Evolutionary conservation across 2,113 vertebrate genomes (phyloP), one percentile per base, ranked within the genome.

Genomic region (Hassar affinis): DNA sequence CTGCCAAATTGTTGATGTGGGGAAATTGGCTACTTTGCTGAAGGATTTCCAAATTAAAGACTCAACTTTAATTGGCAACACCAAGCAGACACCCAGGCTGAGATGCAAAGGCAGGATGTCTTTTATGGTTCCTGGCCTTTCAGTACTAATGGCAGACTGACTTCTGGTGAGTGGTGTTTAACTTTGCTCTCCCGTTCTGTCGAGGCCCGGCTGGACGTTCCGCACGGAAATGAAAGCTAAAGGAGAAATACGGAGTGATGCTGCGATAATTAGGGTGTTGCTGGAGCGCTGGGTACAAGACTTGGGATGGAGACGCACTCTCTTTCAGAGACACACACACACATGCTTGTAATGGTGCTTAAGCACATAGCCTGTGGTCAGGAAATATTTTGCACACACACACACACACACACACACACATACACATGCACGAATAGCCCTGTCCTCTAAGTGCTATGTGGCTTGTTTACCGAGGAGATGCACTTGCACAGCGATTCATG

Each of bases 51-150:
- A 89, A 91, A 90, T 91, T 88, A 90, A 89, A 71, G 20, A 89
- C 88, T 84, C 84, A 74, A 78, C 88, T 88, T 91, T 92, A 93
- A 93, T 93, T 94, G 93, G 90, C 90, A 90, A 84, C 88, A 85
- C 82, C 89, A 90, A 89, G 86, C 69, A 85, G 84, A 90, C 77
- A 86, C 72, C 88, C 85, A 85, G 85, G 85, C 90, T 86, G 62
- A 56, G 71, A 88, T 88, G 86, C 86, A 85, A 88, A 90, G 71
- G 86, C 25, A 75, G 66, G 22, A 14, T 30, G 56, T 80, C 85
- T 91, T 91, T 92, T 82, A 89, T 88, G 89, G 87, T 75, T 89
- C 80, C 57, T 87, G 86, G 81, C 59, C 66, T 20, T 38, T 89
- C 2, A 45, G 81, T 91, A 90, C 85, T 89, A 81, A 81, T 86